Evolutionary conservation across 2,797 vertebrate genomes (phyloP), one percentile per base, ranked within the genome.

Genomic region (Threskiornis aethiopicus): DNA sequence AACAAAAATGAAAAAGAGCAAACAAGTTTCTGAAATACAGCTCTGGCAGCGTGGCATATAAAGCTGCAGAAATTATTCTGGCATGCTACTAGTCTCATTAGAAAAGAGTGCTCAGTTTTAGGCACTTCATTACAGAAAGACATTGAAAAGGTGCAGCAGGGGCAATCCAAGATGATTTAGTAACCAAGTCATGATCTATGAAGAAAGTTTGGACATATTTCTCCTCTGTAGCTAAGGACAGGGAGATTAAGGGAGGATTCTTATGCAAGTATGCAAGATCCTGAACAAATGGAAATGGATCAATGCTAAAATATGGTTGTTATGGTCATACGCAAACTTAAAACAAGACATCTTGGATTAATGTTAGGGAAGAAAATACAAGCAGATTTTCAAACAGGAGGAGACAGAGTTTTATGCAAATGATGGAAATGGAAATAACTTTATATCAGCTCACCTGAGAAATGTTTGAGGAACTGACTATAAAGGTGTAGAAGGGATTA

Each of bases 21-120:
- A 89, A 94, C 52, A 92, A 79, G 49, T 84, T 91, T 96, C 89
- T 97, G 57, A 86, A 94, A 89, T 52, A 37, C 3, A 42, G 71
- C 33, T 90, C 46, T 91, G 88, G 54, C 95, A 87, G 18, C 2
- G 5, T 70, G 67, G 72, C n/a, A 6, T 31, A 13, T 62, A 70
- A 86, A 86, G 31, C 22, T 84, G 66, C 73, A 93, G 26, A 92
- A 94, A 93, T 96, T 96, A 83, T 88, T 90, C 90, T 84, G 54
- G 39, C 67, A 81, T 94, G 57, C 52, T 85, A 42, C 47, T 89
- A 29, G 26, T 73, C 75, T 91, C 57, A 16, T 92, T 91, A 90
- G 84, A 57, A 93, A 77, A 37, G 28, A 69, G 46, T 13, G 54
- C 78, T 86, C 70, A 57, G 41, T 70, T 93, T 80, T 71, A 89